Evolutionary conservation across 2,797 vertebrate species (phyloP).

Genomic region (Pseudochaenichthys georgianus): DNA sequence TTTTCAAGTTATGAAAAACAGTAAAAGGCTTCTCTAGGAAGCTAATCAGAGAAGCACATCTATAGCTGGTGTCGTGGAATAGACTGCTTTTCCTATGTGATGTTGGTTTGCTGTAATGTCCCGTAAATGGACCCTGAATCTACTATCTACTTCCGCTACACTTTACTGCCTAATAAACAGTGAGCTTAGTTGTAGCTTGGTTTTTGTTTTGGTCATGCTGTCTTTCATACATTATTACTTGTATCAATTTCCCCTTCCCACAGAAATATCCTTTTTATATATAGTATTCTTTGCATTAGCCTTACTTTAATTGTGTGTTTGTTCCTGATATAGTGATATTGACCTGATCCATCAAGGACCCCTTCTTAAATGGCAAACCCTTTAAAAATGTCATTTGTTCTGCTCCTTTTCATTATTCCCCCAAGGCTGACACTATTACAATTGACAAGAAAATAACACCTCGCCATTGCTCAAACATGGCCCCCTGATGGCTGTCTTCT

Average conservation of each 20-base stretch:
- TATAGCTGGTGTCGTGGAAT: background rate
- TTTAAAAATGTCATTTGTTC: background rate
- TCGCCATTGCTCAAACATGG: background rate
- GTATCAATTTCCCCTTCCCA: background rate
- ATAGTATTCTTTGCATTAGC: background rate
- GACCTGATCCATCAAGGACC: background rate
- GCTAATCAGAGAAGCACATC: slow-evolving; percentile 12
- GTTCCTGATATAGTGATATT: background rate
- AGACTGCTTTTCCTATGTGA: background rate
- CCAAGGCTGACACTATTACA: background rate
- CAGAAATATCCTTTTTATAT: background rate
- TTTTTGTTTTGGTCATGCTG: background rate
- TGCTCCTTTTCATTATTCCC: background rate
- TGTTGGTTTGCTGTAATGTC: background rate
- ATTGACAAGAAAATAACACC: background rate
- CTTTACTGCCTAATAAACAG: background rate
- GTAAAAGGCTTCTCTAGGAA: background rate
- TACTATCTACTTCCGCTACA: background rate
- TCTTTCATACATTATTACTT: background rate
- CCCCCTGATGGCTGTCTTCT: background rate
- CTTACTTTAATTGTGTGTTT: background rate
- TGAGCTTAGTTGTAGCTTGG: background rate
- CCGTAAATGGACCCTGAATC: background rate
- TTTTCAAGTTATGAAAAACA: slow-evolving; percentile 14
- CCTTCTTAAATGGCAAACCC: background rate